phyloP scores from a whole-genome alignment of 2,113 vertebrate species.

The Elanus axillaris region DNA sequence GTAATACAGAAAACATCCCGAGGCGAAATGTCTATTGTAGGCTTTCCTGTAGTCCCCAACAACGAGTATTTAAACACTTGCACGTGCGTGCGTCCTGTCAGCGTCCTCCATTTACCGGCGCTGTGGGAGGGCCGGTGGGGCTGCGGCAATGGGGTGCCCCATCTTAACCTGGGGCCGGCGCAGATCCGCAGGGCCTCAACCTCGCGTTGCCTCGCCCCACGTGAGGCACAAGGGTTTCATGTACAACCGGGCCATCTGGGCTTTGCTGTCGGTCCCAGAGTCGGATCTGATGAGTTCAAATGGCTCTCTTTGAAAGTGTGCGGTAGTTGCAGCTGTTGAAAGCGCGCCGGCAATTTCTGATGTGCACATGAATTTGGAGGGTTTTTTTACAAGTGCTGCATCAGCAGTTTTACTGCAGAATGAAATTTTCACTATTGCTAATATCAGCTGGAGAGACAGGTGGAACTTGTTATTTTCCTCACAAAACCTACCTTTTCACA shows the following conservation, averaged over 20 bases:
- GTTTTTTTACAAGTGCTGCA: constrained; percentile 40
- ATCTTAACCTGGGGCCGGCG: background rate
- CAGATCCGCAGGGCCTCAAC: background rate
- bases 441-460: constrained; percentile 38
- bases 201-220: background rate
- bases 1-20: constrained; percentile 18
- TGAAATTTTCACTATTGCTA: constrained; percentile 44
- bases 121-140: fast-evolving
- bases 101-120: fast-evolving
- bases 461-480: constrained; percentile 32
- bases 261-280: background rate
- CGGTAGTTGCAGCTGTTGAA: constrained; percentile 44
- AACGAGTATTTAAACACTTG: background rate
- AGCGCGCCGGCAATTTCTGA: background rate
- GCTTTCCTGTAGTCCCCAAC: background rate
- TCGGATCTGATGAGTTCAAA: background rate
- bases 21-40: background rate
- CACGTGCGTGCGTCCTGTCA: background rate
- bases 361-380: constrained; percentile 33
- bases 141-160: background rate
- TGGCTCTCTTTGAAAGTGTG: background rate
- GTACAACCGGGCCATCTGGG: background rate
- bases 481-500: constrained; percentile 9
- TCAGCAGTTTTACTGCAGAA: constrained; percentile 38
- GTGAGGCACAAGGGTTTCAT: background rate